A percentile compares a stretch with the other conserved stretches of the same genome.
Conservation (phyloP, 2,888 invertebrate species). For the Bimastos eiseni region DNA sequence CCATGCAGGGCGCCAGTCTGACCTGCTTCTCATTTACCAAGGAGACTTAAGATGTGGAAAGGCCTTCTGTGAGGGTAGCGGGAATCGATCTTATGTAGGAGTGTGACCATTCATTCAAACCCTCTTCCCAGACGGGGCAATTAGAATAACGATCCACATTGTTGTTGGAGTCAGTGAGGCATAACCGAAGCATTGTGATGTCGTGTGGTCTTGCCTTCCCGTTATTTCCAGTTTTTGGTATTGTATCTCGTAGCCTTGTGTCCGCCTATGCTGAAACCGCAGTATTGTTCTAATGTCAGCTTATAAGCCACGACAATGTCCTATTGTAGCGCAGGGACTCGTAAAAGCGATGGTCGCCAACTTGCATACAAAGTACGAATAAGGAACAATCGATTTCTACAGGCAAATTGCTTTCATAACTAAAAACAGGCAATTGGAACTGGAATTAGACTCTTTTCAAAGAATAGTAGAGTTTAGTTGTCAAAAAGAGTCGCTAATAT, state of each 20-base stretch:
- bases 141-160: neutral
- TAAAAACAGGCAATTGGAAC: neutral
- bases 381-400: neutral
- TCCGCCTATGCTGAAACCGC: neutral
- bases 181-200: neutral
- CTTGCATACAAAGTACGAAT: neutral
- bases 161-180: neutral
- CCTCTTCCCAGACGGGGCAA: too few species aligned
- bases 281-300: neutral
- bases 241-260: neutral
- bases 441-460: too few species aligned
- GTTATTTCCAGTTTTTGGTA: neutral
- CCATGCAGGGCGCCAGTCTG: too few species aligned
- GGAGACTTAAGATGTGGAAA: too few species aligned
- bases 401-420: neutral
- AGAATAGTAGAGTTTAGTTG: too few species aligned
- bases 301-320: neutral
- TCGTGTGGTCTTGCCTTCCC: neutral
- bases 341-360: neutral
- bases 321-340: neutral
- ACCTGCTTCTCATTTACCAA: too few species aligned
- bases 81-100: too few species aligned
- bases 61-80: too few species aligned
- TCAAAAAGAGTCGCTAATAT: too few species aligned
- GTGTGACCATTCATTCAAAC: too few species aligned